Evolutionary conservation across 2,888 invertebrate genomes (phyloP).

Genomic region (Rotaria socialis): DNA sequence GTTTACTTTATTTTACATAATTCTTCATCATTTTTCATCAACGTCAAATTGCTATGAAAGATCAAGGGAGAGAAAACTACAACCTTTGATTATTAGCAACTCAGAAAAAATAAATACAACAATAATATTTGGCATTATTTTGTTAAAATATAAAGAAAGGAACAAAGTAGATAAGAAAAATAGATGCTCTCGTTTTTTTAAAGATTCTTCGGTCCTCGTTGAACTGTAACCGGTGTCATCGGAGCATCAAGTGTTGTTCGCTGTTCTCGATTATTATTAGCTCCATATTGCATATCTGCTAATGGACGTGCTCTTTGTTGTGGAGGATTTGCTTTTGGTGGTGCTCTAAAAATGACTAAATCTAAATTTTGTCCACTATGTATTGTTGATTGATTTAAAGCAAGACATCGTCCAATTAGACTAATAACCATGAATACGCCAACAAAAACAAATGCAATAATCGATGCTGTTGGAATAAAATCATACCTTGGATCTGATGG

Average conservation of each 20-base stretch:
- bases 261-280: neutral
- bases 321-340: neutral
- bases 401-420: neutral
- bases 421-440: neutral
- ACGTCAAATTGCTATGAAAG: too few relatives aligned
- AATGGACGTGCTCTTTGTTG: neutral
- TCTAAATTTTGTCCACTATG: neutral
- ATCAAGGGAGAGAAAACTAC: too few relatives aligned
- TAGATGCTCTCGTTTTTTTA: neutral
- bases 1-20: too few relatives aligned
- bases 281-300: neutral
- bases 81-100: too few relatives aligned
- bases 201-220: conserved; percentile 15
- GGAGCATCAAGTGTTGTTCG: neutral
- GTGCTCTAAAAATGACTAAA: neutral
- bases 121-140: too few relatives aligned
- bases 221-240: neutral
- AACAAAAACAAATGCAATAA: neutral
- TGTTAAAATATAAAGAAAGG: too few relatives aligned
- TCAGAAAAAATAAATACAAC: too few relatives aligned
- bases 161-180: neutral
- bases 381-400: conserved; percentile 19
- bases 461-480: neutral
- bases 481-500: neutral
- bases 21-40: too few relatives aligned